Percentiles rank a stretch among this genome's conserved stretches.
These are phyloP conservation scores for Penaeus chinensis DNA, from an alignment of 1,140 invertebrate species.

Conservation along the genomic window DNA sequence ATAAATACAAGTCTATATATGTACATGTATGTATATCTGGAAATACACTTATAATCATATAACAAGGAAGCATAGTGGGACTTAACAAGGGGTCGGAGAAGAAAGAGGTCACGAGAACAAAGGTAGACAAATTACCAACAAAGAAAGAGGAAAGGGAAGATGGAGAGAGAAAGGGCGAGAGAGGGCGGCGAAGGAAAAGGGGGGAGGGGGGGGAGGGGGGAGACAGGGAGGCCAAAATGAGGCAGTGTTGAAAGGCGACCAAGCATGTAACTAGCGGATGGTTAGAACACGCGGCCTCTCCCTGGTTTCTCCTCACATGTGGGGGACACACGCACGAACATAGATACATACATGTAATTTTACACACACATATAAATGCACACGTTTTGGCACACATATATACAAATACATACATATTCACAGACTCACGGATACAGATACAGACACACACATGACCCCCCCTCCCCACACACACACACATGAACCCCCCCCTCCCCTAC, in stretches of 20 bases:
- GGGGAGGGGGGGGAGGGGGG: not conserved
- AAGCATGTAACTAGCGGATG: too few relatives aligned
- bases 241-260: too few relatives aligned
- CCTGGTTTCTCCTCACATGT: too few relatives aligned
- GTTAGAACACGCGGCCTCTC: too few relatives aligned
- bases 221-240: not conserved
- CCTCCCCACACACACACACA: not conserved
- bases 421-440: not conserved
- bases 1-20: not conserved
- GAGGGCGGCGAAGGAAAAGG: not conserved
- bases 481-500: too few relatives aligned
- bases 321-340: not conserved
- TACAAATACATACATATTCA: constrained; percentile 19
- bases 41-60: not conserved
- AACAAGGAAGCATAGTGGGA: too few relatives aligned
- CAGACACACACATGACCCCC: not conserved
- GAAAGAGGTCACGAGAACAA: not conserved
- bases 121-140: not conserved
- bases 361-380: not conserved
- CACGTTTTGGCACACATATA: not conserved
- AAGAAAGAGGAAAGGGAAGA: not conserved
- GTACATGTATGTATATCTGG: not conserved
- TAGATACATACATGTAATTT: not conserved
- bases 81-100: not conserved
- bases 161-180: not conserved